phyloP scores from a whole-genome alignment of 2,113 vertebrate genomes.

The Gobius niger region DNA sequence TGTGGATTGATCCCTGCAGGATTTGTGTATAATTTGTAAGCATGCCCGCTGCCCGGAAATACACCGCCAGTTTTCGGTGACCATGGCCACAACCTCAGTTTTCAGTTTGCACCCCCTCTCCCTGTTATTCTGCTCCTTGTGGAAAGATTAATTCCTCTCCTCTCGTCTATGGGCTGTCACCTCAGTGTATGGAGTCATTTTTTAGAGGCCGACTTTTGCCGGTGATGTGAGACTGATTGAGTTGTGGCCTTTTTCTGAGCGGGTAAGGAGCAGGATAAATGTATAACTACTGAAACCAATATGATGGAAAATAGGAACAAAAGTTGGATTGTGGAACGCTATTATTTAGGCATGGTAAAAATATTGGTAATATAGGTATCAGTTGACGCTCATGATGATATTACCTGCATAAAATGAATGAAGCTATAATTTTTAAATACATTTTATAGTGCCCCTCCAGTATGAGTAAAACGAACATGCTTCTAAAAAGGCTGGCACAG shows the following conservation, averaged over 20 bases:
- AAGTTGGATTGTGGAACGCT: conserved; percentile 33
- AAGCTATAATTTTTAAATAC: neutral
- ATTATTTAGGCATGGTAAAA: conserved; percentile 43
- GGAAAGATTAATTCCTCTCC: conserved; percentile 72
- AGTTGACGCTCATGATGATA: neutral
- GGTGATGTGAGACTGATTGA: conserved; percentile 75
- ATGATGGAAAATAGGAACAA: conserved; percentile 18
- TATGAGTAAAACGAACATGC: too few species aligned
- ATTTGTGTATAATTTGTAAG: conserved; percentile 62
- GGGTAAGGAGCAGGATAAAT: conserved; percentile 77
- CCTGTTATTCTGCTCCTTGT: conserved; percentile 61
- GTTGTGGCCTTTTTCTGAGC: conserved; percentile 76
- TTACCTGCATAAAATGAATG: neutral
- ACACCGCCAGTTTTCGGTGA: conserved; percentile 24
- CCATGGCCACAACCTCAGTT: conserved; percentile 18
- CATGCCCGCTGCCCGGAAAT: conserved; percentile 16
- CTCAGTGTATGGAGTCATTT: conserved; percentile 67
- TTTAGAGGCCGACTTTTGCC: conserved; percentile 63
- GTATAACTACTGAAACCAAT: conserved; percentile 56
- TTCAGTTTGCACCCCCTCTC: conserved; percentile 13
- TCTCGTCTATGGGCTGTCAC: conserved; percentile 60
- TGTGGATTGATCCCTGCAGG: conserved; percentile 50
- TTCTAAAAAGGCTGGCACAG: too few species aligned
- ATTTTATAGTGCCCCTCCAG: too few species aligned
- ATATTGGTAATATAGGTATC: neutral